phyloP scores from a whole-genome alignment of 2,797 vertebrate species.

The Podarcis lilfordi region DNA sequence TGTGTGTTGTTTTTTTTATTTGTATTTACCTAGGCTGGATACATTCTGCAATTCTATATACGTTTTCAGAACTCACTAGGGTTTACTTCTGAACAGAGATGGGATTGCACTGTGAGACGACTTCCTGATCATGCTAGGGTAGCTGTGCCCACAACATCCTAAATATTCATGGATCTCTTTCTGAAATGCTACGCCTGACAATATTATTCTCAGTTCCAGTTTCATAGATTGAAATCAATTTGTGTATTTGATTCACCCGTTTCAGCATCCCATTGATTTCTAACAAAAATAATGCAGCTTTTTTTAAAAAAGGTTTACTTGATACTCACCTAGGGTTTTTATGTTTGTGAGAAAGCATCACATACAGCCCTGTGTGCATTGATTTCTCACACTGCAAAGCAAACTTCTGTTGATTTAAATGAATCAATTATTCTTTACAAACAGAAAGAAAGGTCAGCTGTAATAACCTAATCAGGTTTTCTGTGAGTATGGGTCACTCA shows the following conservation, averaged over 20 bases:
- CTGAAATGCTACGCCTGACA: too few relatives aligned
- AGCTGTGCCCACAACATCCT: too few relatives aligned
- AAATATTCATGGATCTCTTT: too few relatives aligned
- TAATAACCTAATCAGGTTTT: background rate
- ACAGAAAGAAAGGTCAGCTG: background rate
- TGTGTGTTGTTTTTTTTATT: too few relatives aligned
- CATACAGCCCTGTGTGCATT: background rate
- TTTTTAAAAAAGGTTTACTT: background rate
- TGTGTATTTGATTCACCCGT: background rate
- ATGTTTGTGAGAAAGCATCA: background rate
- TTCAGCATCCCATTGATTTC: background rate
- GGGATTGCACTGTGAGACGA: too few relatives aligned
- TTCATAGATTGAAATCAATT: background rate
- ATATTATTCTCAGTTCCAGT: too few relatives aligned
- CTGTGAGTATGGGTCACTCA: background rate
- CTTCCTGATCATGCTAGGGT: too few relatives aligned
- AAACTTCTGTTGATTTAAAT: slow-evolving; percentile 1
- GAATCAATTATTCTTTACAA: background rate
- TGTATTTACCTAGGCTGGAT: too few relatives aligned
- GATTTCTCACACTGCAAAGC: background rate
- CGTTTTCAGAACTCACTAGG: too few relatives aligned
- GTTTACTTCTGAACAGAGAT: too few relatives aligned
- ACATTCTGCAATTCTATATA: too few relatives aligned
- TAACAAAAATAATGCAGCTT: background rate
- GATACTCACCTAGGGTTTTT: background rate